phyloP scores from a whole-genome alignment of 2,113 vertebrate species.

The Hepsetus odoe region DNA sequence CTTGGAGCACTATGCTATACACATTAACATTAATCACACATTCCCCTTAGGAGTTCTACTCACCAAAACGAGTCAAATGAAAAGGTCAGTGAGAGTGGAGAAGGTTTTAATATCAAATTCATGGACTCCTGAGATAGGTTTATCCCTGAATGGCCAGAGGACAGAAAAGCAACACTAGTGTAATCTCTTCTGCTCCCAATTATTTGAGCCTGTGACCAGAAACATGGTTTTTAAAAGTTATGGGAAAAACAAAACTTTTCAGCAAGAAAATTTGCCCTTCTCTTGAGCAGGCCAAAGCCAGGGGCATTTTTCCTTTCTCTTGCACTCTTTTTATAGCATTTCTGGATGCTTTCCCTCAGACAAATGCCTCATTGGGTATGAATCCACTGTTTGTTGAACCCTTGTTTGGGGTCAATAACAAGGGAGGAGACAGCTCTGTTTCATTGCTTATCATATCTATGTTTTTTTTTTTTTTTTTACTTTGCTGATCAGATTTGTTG shows the following conservation, averaged over 20 bases:
- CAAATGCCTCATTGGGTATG: conserved; percentile 68
- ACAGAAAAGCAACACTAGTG: conserved; percentile 29
- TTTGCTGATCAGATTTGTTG: conserved; percentile 59
- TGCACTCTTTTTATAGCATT: conserved; percentile 27
- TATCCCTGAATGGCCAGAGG: conserved; percentile 21
- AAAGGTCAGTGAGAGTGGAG: conserved; percentile 1
- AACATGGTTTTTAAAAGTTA: conserved; percentile 30
- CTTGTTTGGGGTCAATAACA: conserved; percentile 57
- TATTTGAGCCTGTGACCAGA: conserved; percentile 23
- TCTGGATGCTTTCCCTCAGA: conserved; percentile 54
- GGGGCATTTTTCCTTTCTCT: conserved; percentile 23
- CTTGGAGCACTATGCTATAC: not conserved
- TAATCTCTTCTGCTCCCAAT: conserved; percentile 32
- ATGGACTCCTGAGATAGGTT: conserved; percentile 12
- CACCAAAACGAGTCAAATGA: conserved; percentile 7
- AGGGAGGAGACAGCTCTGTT: conserved; percentile 57
- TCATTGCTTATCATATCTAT: conserved; percentile 56
- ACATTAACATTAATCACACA: conserved; percentile 19
- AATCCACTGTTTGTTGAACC: conserved; percentile 64
- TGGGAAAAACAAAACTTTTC: conserved; percentile 42
- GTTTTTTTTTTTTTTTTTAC: conserved; percentile 65
- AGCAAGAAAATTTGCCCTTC: conserved; percentile 34
- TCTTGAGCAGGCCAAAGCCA: conserved; percentile 38
- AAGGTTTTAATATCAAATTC: conserved; percentile 25
- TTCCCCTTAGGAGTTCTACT: conserved; percentile 17